Percentiles rank a stretch among this genome's conserved stretches.
Conservation (phyloP, 2,113 vertebrate species). For the Ophthalmolycus amberensis region DNA sequence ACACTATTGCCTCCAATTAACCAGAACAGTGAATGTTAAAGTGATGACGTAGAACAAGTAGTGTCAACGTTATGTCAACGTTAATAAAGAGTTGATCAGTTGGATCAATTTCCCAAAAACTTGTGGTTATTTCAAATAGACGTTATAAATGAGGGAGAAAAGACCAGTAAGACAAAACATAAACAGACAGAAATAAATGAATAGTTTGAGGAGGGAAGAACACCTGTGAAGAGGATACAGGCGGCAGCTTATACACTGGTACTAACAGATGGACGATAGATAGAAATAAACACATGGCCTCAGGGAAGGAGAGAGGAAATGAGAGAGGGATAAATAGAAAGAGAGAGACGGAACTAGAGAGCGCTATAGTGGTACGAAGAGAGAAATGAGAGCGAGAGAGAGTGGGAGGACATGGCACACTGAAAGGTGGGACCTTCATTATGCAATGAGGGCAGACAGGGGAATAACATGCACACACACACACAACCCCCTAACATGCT, state of each 20-base stretch:
- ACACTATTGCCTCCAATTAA: conserved; percentile 1
- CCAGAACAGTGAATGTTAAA: not conserved
- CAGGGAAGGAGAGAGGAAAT: conserved; percentile 38
- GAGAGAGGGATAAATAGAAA: conserved; percentile 29
- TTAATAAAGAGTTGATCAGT: not conserved
- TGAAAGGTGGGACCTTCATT: conserved; percentile 78
- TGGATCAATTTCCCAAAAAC: not conserved
- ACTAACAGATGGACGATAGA: conserved; percentile 68
- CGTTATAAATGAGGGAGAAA: not conserved
- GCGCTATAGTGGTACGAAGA: conserved; percentile 43
- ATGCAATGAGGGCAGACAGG: conserved; percentile 74
- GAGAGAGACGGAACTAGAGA: conserved; percentile 21
- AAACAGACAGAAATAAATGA: conserved; percentile 14
- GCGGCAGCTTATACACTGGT: conserved; percentile 58
- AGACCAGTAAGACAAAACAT: not conserved
- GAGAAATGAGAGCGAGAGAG: conserved; percentile 20
- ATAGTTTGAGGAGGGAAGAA: conserved; percentile 39
- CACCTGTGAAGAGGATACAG: conserved; percentile 59
- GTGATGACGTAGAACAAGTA: not conserved
- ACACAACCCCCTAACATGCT: conserved; percentile 30
- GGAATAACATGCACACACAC: conserved; percentile 44
- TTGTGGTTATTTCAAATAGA: not conserved
- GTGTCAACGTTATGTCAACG: not conserved
- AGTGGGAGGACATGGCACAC: conserved; percentile 71
- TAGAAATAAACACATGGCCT: conserved; percentile 71